Percentiles rank a stretch among this genome's conserved stretches.
phyloP scores from a whole-genome alignment of 2,797 vertebrate genomes.

The Xenopus petersii region DNA sequence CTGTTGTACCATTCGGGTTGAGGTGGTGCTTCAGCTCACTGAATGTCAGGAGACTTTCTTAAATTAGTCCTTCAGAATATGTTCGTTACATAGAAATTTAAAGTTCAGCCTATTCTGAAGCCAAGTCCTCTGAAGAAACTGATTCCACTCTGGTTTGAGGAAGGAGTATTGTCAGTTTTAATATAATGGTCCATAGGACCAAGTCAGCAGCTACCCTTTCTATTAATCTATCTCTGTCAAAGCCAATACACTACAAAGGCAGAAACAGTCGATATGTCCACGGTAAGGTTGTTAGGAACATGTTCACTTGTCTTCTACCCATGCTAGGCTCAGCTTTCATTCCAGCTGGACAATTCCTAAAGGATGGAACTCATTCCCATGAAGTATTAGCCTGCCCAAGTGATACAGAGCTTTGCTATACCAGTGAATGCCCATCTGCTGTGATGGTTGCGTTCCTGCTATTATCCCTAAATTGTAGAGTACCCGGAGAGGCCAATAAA shows the following conservation, averaged over 20 bases:
- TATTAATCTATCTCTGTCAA: not conserved
- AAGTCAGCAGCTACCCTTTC: no score
- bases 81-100: no score
- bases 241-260: not conserved
- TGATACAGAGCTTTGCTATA: conserved; percentile 83
- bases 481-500: conserved; percentile 82
- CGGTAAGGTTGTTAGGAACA: not conserved
- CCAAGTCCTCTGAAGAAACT: no score
- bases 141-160: no score
- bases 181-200: no score
- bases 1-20: conserved; percentile 1
- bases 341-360: conserved; percentile 66
- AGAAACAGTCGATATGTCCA: not conserved
- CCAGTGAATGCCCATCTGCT: conserved; percentile 84
- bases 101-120: no score
- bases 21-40: not conserved
- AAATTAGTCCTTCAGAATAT: no score
- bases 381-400: conserved; percentile 77
- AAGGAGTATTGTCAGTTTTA: no score
- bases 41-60: no score
- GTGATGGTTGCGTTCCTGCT: conserved; percentile 47
- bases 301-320: not conserved
- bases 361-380: conserved; percentile 81
- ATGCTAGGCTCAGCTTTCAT: conserved; percentile 67
- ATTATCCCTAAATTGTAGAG: conserved; percentile 72